phyloP scores from a whole-genome alignment of 1,140 invertebrate genomes.

The Habropoda laboriosa region DNA sequence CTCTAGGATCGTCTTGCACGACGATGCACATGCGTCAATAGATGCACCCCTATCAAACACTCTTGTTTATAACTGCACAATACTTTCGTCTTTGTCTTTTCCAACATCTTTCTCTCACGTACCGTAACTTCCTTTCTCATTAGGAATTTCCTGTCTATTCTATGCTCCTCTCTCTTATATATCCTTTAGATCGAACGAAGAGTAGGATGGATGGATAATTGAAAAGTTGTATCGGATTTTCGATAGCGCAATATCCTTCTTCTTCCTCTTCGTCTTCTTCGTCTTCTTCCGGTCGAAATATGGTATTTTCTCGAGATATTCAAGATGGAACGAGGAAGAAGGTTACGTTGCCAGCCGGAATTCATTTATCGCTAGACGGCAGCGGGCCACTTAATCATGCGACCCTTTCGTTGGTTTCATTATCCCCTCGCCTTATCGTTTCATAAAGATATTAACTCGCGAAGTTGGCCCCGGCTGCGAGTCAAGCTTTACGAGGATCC shows the following conservation, averaged over 20 bases:
- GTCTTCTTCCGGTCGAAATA: too few species aligned
- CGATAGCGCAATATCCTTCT: too few species aligned
- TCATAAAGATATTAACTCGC: constrained; percentile 65
- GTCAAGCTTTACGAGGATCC: constrained; percentile 53
- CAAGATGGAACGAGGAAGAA: background rate
- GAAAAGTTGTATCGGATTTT: background rate
- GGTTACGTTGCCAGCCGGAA: constrained; percentile 23
- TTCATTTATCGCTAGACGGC: constrained; percentile 57
- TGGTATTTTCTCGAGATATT: constrained; percentile 12
- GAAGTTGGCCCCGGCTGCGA: constrained; percentile 48
- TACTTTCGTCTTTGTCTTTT: background rate
- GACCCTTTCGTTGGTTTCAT: constrained; percentile 61
- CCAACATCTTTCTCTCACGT: background rate
- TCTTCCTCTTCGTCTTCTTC: too few species aligned
- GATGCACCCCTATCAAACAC: background rate
- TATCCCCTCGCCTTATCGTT: constrained; percentile 60
- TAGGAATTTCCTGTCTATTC: too few species aligned
- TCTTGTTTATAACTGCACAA: background rate
- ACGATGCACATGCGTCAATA: background rate
- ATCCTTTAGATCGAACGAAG: too few species aligned
- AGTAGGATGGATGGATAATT: background rate
- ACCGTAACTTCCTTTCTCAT: background rate
- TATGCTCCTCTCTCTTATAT: too few species aligned
- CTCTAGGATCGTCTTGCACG: too few species aligned
- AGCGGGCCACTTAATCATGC: constrained; percentile 57